Evolutionary conservation across 1,140 invertebrate genomes (phyloP).

Genomic region (Oryzaephilus surinamensis): DNA sequence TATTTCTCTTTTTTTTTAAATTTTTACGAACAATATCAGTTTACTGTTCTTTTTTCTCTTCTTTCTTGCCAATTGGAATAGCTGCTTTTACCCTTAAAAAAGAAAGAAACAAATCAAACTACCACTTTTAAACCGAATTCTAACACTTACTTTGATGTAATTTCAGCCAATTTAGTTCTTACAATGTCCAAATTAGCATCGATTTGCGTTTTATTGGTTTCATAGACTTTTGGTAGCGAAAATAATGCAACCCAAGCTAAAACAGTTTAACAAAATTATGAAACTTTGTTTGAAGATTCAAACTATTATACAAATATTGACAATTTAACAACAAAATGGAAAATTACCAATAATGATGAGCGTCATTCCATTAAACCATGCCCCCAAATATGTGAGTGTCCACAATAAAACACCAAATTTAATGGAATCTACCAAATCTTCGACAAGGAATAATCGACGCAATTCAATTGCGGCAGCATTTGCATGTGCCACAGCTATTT

Average conservation of each 20-base stretch:
- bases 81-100: constrained; percentile 74
- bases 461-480: constrained; percentile 73
- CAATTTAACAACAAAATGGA: too few species aligned
- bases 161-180: constrained; percentile 77
- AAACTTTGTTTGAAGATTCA: too few species aligned
- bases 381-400: constrained; percentile 90
- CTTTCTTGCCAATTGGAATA: constrained; percentile 83
- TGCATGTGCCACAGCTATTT: constrained; percentile 70
- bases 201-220: constrained; percentile 94
- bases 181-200: constrained; percentile 86
- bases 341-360: constrained; percentile 78
- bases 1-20: constrained; percentile 8
- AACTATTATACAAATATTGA: too few species aligned
- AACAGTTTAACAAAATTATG: too few species aligned
- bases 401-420: constrained; percentile 89
- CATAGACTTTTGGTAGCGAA: constrained; percentile 94
- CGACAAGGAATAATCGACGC: constrained; percentile 87
- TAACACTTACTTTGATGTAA: constrained; percentile 69
- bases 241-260: constrained; percentile 85
- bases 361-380: constrained; percentile 97
- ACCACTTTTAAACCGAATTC: constrained; percentile 1
- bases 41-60: constrained; percentile 78
- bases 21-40: too few species aligned
- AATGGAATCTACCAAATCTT: constrained; percentile 90
- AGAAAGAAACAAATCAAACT: constrained; percentile 3